Conservation (phyloP, 1,140 invertebrate genomes). For the Bombus waltoni region DNA sequence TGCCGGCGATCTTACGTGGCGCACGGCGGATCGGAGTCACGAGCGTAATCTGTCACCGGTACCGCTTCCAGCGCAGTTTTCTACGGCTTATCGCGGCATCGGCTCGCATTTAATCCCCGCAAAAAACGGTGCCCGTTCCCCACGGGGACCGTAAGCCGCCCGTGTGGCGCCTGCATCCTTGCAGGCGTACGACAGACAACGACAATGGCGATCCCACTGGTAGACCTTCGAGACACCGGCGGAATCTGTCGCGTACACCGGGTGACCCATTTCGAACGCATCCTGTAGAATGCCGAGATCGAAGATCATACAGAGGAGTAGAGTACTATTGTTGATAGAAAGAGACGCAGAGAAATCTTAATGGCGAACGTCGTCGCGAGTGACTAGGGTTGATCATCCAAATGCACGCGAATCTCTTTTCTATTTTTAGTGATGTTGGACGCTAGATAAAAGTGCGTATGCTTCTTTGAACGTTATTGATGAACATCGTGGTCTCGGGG, state of each 20-base stretch:
- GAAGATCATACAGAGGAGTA: background rate
- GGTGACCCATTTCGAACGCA: constrained; percentile 58
- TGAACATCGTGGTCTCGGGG: too few relatives aligned
- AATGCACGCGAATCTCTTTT: too few relatives aligned
- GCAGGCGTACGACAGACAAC: constrained; percentile 67
- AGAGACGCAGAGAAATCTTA: background rate
- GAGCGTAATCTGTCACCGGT: constrained; percentile 80
- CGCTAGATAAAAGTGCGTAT: too few relatives aligned
- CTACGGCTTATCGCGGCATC: constrained; percentile 80
- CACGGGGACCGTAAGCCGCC: constrained; percentile 74
- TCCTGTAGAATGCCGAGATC: background rate
- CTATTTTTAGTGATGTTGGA: too few relatives aligned
- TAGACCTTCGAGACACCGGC: constrained; percentile 49
- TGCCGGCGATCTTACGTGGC: background rate
- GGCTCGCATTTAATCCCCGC: constrained; percentile 80
- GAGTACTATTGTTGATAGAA: background rate
- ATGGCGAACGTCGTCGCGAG: too few relatives aligned
- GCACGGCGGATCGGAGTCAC: constrained; percentile 60
- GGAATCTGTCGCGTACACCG: constrained; percentile 57
- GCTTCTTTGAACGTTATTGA: too few relatives aligned
- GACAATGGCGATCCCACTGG: constrained; percentile 64
- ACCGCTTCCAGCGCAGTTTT: constrained; percentile 78
- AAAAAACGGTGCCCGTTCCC: constrained; percentile 74
- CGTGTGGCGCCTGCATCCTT: constrained; percentile 78
- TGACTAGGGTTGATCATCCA: too few relatives aligned